Conservation (phyloP, 2,113 vertebrate species). For the Asarcornis scutulata region DNA sequence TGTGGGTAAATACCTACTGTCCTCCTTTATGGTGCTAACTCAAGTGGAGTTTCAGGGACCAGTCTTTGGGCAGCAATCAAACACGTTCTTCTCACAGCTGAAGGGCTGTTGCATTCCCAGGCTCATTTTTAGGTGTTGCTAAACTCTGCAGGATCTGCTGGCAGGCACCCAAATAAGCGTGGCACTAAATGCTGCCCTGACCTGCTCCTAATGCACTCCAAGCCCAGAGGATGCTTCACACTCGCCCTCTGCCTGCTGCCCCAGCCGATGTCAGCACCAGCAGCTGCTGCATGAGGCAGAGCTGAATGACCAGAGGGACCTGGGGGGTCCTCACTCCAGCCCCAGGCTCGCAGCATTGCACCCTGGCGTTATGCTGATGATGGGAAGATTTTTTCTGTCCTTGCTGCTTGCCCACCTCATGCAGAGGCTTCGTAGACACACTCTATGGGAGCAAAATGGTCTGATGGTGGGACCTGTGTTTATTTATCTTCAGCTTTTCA, state of each 20-base stretch:
- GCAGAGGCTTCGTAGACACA: background rate
- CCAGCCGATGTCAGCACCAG: accelerated
- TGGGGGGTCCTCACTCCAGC: background rate
- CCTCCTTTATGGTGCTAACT: background rate
- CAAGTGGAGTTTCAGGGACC: background rate
- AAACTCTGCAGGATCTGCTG: background rate
- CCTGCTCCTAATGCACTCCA: background rate
- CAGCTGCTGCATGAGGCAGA: background rate
- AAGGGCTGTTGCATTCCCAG: background rate
- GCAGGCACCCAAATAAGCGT: background rate
- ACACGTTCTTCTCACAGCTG: background rate
- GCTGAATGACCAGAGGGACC: accelerated
- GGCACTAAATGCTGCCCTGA: background rate
- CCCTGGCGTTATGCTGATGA: accelerated
- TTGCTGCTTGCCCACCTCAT: background rate
- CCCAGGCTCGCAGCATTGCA: background rate
- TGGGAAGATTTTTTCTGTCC: background rate
- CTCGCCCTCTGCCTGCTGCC: background rate
- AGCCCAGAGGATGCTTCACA: background rate
- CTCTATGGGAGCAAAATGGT: background rate
- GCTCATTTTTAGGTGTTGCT: background rate
- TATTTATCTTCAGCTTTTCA: constrained; percentile 20
- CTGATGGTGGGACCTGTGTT: background rate
- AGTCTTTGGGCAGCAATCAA: background rate
- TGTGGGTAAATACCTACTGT: background rate